phyloP scores from a whole-genome alignment of 2,113 vertebrate genomes.

The Periophthalmus modestus region DNA sequence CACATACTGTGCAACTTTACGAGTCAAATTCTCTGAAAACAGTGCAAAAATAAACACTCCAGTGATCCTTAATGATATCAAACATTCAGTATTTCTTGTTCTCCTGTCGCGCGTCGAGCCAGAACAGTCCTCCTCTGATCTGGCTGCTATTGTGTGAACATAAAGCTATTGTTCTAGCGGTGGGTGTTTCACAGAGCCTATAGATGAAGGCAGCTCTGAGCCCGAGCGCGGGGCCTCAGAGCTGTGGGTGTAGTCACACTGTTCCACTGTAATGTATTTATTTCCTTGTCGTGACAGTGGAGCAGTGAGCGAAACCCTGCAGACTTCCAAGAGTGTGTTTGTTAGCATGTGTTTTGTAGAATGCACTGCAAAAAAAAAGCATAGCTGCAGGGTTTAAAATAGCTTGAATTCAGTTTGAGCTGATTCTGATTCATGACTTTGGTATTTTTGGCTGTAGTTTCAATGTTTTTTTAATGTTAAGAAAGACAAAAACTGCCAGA shows the following conservation, averaged over 20 bases:
- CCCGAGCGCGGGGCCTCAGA: conserved; percentile 26
- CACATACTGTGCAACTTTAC: too few species aligned
- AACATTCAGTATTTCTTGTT: background rate
- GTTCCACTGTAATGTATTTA: conserved; percentile 65
- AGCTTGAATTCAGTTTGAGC: too few species aligned
- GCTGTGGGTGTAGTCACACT: conserved; percentile 65
- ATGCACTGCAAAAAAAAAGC: background rate
- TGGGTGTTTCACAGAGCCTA: conserved; percentile 51
- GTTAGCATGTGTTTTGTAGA: conserved; percentile 3
- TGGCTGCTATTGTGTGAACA: background rate
- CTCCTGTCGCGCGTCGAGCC: background rate
- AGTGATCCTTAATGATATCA: background rate
- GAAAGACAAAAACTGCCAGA: too few species aligned
- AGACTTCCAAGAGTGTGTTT: conserved; percentile 47
- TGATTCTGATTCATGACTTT: too few species aligned
- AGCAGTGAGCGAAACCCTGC: conserved; percentile 14
- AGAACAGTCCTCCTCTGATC: background rate
- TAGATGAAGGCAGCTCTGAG: conserved; percentile 46
- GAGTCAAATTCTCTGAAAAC: too few species aligned
- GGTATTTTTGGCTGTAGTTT: too few species aligned
- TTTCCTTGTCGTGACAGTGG: conserved; percentile 69
- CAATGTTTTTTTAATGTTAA: too few species aligned
- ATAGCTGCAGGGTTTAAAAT: too few species aligned
- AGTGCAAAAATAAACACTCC: too few species aligned
- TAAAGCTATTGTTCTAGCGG: conserved; percentile 39